Base-by-base conservation (phyloP, 2,113 vertebrate species). In the Symphodus melops region DNA sequence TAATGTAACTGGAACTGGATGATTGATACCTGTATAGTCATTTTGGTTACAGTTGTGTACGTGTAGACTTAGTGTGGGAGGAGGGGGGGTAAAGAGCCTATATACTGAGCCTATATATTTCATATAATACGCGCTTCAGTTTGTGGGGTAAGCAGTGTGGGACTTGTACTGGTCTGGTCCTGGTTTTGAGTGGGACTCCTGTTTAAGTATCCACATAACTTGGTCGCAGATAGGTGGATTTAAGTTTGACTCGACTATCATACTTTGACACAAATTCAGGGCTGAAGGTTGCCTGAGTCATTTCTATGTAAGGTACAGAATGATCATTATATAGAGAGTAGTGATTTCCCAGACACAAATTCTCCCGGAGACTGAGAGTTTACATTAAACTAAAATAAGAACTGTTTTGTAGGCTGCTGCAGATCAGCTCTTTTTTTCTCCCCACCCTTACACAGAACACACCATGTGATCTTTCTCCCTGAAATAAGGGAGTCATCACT, bases 401-500 rank as follows among this genome's bases (percentile, higher is more conserved):
- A 33, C 17, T 53, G 37, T 56, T 72, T 60, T 81, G 58, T 42
- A 20, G 54, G 19, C 66, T 60, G 28, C 0, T 52, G 72, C 19
- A 44, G 55, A 85, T 21, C 67, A 20, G 19, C 53, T 60, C 1
- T 39, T 42, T 44, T 37, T 28, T 49, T 14, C 41, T 49, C 17
- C 41, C 28, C 21, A 23, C 51, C 64, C 33, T 12, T 66, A 70
- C 56, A 61, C 60, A 75, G 58, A 75, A 61, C 42, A 55, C 41
- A 42, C 41, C 67, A 75, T 59, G 51, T 83, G 83, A 84, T 79
- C 69, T 19, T 5, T 54, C 71, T 61, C 66, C 74, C 69, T 42
- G 21, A 85, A 85, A 88, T 66, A 17, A 83, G 74, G 60, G 72
- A 87, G 65, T 90, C 81, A 88, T 91, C 86, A 83, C 88, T 88